Evolutionary conservation across 2,113 vertebrate genomes (phyloP).

Genomic region (Coptodon rendalli): DNA sequence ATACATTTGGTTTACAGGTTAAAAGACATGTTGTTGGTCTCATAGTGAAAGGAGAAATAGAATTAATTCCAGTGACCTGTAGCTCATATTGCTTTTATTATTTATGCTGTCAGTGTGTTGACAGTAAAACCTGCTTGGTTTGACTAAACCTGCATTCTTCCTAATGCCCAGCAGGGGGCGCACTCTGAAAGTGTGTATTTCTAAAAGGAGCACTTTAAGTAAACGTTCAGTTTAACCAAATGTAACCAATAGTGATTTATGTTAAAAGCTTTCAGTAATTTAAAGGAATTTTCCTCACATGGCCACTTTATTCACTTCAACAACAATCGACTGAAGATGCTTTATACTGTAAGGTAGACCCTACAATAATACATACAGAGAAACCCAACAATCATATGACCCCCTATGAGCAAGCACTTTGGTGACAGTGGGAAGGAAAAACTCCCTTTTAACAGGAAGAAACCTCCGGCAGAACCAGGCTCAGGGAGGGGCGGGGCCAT

Average conservation of each 20-base stretch:
- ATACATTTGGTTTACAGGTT: neutral
- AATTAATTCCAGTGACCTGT: accelerated
- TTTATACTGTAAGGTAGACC: neutral
- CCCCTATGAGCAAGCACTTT: neutral
- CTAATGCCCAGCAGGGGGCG: neutral
- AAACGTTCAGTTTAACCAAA: accelerated
- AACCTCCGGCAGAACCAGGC: accelerated
- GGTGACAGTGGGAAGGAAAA: neutral
- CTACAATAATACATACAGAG: neutral
- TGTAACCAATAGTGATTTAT: neutral
- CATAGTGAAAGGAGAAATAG: accelerated
- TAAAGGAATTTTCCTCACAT: neutral
- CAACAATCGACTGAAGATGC: accelerated
- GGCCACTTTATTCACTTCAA: neutral
- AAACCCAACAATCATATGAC: neutral
- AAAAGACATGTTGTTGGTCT: neutral
- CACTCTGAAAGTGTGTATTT: accelerated
- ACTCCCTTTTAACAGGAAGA: neutral
- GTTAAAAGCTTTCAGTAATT: neutral
- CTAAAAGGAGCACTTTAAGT: neutral
- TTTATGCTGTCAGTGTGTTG: neutral
- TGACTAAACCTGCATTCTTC: neutral
- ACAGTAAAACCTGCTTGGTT: neutral
- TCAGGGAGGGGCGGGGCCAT: neutral
- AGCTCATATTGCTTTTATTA: neutral